Base-by-base conservation (phyloP, 2,113 vertebrate species). In the Rattus rattus region DNA sequence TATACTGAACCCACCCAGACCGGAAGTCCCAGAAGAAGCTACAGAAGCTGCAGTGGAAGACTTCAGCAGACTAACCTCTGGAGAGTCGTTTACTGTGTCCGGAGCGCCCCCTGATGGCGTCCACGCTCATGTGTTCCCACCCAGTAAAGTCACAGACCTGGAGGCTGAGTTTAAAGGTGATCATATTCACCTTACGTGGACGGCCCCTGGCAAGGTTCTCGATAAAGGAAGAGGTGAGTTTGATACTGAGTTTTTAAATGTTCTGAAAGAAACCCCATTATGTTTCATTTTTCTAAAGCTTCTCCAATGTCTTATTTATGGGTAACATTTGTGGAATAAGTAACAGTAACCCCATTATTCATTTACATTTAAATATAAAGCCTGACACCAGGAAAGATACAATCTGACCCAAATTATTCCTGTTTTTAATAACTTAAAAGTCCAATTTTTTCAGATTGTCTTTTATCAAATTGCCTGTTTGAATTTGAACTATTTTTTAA, bases 211-310 rank as follows among this genome's bases (percentile, higher is more conserved):
- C 52, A 97, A 98, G 19, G 97, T 98, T 67, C 94, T 98, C 0
- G 98, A 99, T 91, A 92, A 89, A 80, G 98, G 98, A 92, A 98
- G 92, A 98, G 98, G 98, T 99, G 93, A 98, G 98, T 87, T 49
- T 73, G 59, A 87, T 69, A 59, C 49, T 91, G 28, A 49, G 30
- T 81, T 97, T 95, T 80, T 52, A 86, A 89, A 59, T 26, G 47
- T 89, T 49, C 33, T 81, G 24, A 84, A 79, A 92, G 36, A 94
- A 93, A 86, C 56, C 20, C 11, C 20, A 92, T 11, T 75, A 47
- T 2, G 22, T 90, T 83, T 95, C 43, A 70, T 83, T 87, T 91
- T 91, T 5, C 59, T 92, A 75, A 92, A 47, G 70, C 76, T 77
- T 93, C 43, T 63, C 69, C 88, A 79, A 28, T 75, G 36, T 73